Evolutionary conservation across 2,113 vertebrate species (phyloP).

Genomic region (Dromiciops gliroides): DNA sequence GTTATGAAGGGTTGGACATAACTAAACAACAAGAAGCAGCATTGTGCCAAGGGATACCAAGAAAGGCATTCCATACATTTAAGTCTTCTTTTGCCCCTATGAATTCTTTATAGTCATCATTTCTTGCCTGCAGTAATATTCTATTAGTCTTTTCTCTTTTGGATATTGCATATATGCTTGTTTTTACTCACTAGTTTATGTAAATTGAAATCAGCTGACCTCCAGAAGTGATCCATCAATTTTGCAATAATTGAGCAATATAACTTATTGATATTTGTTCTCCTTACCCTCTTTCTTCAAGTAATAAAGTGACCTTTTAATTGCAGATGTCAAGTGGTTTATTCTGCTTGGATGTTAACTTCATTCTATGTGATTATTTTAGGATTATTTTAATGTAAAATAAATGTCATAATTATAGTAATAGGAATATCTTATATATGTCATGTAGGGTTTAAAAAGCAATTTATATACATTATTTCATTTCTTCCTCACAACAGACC

Average conservation of each 20-base stretch:
- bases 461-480: too few relatives aligned
- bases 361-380: too few relatives aligned
- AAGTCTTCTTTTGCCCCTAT: neutral
- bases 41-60: neutral
- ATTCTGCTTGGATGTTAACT: neutral
- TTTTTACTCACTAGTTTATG: neutral
- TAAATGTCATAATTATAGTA: too few relatives aligned
- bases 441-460: too few relatives aligned
- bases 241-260: neutral
- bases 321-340: neutral
- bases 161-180: neutral
- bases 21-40: too few relatives aligned
- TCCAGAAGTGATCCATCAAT: neutral
- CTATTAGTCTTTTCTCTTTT: neutral
- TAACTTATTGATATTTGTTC: neutral
- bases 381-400: too few relatives aligned
- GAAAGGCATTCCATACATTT: neutral
- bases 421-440: too few relatives aligned
- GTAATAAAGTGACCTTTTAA: neutral
- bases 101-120: neutral
- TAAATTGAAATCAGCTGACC: too few relatives aligned
- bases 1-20: neutral
- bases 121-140: neutral
- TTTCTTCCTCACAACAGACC: too few relatives aligned
- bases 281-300: neutral